Evolutionary conservation across 2,113 vertebrate genomes (phyloP).

Genomic region (Callospermophilus lateralis): DNA sequence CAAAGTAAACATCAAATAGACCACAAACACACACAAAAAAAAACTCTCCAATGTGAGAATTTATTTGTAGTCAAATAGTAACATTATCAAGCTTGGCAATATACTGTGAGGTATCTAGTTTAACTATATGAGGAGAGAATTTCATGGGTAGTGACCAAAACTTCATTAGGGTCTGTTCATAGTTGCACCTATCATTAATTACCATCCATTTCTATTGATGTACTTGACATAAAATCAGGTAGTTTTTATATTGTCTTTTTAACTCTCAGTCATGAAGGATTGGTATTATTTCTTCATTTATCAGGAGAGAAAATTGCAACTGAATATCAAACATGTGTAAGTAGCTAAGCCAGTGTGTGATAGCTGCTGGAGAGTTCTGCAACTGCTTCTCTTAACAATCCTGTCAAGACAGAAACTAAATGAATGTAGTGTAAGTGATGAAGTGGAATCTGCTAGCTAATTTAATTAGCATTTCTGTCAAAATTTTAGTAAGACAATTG

Average conservation of each 20-base stretch:
- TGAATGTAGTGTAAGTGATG: neutral
- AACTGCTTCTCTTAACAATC: neutral
- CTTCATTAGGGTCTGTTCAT: neutral
- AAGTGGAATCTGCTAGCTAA: neutral
- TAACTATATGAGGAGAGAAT: neutral
- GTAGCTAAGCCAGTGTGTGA: neutral
- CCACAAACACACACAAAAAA: rapidly evolving
- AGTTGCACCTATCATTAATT: neutral
- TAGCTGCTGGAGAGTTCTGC: neutral
- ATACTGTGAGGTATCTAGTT: neutral
- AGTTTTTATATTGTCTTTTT: neutral
- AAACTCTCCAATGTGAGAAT: neutral
- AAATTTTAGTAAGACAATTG: neutral
- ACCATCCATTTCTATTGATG: neutral
- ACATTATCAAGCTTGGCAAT: neutral
- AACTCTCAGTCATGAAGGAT: neutral
- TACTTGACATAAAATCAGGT: neutral
- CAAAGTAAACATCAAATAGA: neutral
- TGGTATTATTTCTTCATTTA: neutral
- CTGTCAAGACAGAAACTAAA: neutral
- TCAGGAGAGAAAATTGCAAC: neutral
- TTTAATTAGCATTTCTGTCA: neutral
- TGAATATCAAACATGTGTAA: neutral
- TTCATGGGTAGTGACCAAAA: neutral
- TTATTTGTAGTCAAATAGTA: neutral